Evolutionary conservation across 2,797 vertebrate species (phyloP), one percentile per base, ranked within the genome.

Genomic region (Pseudochaenichthys georgianus): DNA sequence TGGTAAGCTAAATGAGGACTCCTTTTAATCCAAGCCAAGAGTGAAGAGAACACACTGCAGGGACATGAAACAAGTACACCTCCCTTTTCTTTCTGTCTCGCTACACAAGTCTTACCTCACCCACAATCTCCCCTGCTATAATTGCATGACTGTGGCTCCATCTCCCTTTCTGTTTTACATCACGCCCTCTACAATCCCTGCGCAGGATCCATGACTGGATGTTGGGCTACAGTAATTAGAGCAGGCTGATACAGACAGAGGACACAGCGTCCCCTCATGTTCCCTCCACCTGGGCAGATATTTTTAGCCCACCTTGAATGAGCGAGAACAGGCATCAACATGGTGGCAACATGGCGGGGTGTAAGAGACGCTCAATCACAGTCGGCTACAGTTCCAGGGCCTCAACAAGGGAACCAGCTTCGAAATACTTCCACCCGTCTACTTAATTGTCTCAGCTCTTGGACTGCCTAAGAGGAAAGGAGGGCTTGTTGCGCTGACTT

Each of bases 301-400:
- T 94, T 94, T 94, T 90, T 94, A 94, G 90, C 84, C 86, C 88
- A 90, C 90, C 88, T 91, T 92, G 89, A 81, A 86, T 85, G 88
- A 79, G 83, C 75, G 73, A 80, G 84, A 89, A 73, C 83, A 78
- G 84, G 76, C 79, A 84, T 89, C 82, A 84, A 87, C 87, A 86
- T 83, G 87, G 85, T 83, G 87, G 85, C 66, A 72, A 84, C 78
- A 60, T 73, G 75, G 77, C 21, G 41, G 78, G 74, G 65, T 46
- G 80, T 63, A 71, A 64, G 38, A 78, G 71, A 69, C 81, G 58
- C 81, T 82, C 76, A 83, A 67, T 85, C 85, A 77, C 51, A 52
- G 57, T 17, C 62, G 54, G 50, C 17, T 57, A 31, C 43, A 69
- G 19, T 81, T 80, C 50, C 28, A 28, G 43, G 55, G 50, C 12